Evolutionary conservation across 2,797 vertebrate species (phyloP), one percentile per base, ranked within the genome.

Genomic region (Chlorospingus flavigularis): DNA sequence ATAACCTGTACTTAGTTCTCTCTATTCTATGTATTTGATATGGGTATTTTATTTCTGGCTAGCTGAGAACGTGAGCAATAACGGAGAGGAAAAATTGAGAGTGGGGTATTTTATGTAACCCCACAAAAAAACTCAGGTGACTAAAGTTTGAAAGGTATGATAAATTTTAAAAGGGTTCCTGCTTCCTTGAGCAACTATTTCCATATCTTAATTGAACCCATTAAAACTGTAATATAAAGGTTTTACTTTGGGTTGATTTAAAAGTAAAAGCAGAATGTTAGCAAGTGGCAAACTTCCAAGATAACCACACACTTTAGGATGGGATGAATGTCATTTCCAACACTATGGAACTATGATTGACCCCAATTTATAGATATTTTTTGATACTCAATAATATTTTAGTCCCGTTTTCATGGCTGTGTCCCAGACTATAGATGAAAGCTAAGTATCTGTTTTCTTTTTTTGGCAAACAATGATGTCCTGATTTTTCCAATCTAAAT

Each of bases 401-500:
- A 71, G 51, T 87, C 37, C 57, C 18, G 47, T 93, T 96, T 96
- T 96, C 77, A 82, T 82, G 87, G 58, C 63, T 94, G 9, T 42
- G 53, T 75, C 39, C 75, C 78, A 65, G 31, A 48, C 19, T 88
- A 81, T 53, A 89, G 85, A 92, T 75, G 91, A 95, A 96, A 68
- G 90, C 14, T 86, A 86, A 94, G 91, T 82, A 92, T 95, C 87
- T 97, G 77, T 76, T 96, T 92, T 93, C 67, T 88, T 91, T 93
- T 96, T 94, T 92, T 86, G 95, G 90, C 84, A 95, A 95, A 95
- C 81, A 94, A 86, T 88, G 94, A 95, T 85, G 80, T 94, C 75
- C 65, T 95, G 58, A 90, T 96, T 96, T 96, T 97, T 93, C 70
- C 86, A 95, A 93, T 97, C 97, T 96, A 73, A 96, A 76, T 94